A percentile compares a stretch with the other conserved stretches of the same genome.
Evolutionary conservation across 2,113 vertebrate species (phyloP).

Genomic region (Zosterops lateralis): DNA sequence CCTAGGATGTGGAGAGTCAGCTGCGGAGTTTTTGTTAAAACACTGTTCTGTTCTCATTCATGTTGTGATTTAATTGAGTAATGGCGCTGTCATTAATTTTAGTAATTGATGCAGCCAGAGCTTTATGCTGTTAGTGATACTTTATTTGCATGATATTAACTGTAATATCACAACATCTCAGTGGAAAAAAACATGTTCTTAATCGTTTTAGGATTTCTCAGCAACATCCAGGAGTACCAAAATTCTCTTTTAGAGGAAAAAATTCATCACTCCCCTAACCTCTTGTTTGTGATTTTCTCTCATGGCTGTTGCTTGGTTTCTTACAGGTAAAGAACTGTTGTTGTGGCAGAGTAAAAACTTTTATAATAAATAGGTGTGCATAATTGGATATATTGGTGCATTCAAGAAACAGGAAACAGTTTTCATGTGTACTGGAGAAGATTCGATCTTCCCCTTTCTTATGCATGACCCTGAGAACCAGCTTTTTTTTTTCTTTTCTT

Average conservation of each 20-base stretch:
- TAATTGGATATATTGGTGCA: background rate
- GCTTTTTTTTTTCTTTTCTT: background rate
- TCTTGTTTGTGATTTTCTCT: background rate
- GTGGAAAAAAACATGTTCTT: background rate
- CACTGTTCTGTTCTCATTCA: background rate
- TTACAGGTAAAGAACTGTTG: background rate
- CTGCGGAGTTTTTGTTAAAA: background rate
- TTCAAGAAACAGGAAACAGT: background rate
- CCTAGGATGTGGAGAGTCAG: background rate
- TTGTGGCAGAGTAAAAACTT: background rate
- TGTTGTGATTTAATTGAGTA: background rate
- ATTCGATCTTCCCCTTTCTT: background rate
- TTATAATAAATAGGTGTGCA: background rate
- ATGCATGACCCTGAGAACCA: background rate
- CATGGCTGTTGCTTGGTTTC: background rate
- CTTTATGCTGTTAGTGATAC: background rate
- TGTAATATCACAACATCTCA: background rate
- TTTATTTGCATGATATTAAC: background rate
- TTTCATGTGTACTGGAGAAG: background rate
- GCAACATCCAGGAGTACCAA: background rate
- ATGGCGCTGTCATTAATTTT: background rate
- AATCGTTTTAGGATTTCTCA: background rate
- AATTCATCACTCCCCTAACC: fast-evolving
- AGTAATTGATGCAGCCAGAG: background rate
- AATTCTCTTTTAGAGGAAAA: background rate